Base-by-base conservation (phyloP, 2,797 vertebrate genomes). In the Sebastes kiyomatsui region DNA sequence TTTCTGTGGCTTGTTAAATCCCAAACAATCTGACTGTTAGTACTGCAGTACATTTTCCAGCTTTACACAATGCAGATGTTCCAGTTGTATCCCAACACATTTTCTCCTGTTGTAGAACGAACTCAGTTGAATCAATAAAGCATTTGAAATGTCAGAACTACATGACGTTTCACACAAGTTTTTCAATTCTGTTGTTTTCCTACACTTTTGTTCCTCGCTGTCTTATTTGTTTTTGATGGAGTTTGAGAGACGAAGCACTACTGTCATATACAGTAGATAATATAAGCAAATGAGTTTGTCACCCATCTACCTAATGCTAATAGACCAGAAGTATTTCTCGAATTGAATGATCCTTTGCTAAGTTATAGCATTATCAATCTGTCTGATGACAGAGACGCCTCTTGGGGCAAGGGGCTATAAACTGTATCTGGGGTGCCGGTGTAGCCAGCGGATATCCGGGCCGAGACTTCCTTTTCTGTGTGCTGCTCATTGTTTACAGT, bases 51-150 rank as follows among this genome's bases (percentile, higher is more conserved):
- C 28, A 8, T 75, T 60, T 56, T 60, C 35, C 54, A 28, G 67
- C 79, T 82, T 65, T 46, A 66, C 32, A 42, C 35, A 6, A 25
- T 9, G 7, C 72, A 70, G 27, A 78, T 64, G 42, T 72, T 81
- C 42, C 46, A 60, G 64, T 35, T 78, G 58, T 68, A 7, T 68
- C 72, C 28, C 30, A 13, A n/a, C 25, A 54, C 56, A n/a, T 49
- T 56, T 67, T 64, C 55, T 71, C 52, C 66, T 66, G 66, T 74
- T 6, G 18, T 72, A 8, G 55, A 77, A 75, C 8, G 54, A 81
- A 54, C 32, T 62, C 33, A 3, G 2, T 9, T 33, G 11, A 82
- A 66, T 60, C 71, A 92, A 87, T 93, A 93, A 93, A 92, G 14
- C 28, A 72, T 75, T 70, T 49, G 11, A 79, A 73, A 23, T 75